Conservation (phyloP, 2,113 vertebrate genomes). For the Hypomesus transpacificus region DNA sequence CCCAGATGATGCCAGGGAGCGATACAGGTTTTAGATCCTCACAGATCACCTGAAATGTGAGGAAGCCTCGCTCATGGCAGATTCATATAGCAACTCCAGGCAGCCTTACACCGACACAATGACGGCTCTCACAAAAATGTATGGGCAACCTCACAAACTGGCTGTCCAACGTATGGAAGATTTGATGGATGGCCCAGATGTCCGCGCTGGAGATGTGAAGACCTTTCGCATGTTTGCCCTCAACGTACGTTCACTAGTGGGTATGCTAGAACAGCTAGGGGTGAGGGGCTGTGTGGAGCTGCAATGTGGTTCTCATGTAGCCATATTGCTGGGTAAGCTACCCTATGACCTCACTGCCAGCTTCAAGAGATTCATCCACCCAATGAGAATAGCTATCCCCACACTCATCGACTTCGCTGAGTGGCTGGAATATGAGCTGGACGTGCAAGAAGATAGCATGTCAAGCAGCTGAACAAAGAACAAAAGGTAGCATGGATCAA, state of each 20-base stretch:
- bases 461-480: too few relatives aligned
- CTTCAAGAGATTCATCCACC: background rate
- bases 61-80: background rate
- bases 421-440: slow-evolving; percentile 12
- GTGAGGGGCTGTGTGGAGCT: background rate
- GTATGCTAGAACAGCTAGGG: slow-evolving; percentile 1
- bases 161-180: background rate
- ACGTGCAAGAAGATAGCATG: slow-evolving; percentile 2
- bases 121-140: background rate
- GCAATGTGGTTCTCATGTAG: slow-evolving; percentile 10
- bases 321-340: background rate
- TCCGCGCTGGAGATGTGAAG: background rate
- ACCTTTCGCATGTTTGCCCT: background rate
- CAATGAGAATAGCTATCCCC: background rate
- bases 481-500: background rate
- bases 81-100: slow-evolving; percentile 1
- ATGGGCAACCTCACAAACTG: slow-evolving; percentile 5
- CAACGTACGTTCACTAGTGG: background rate
- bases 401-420: slow-evolving; percentile 5
- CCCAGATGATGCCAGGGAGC: background rate
- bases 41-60: background rate
- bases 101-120: slow-evolving; percentile 2
- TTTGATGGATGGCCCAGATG: background rate
- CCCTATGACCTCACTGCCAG: background rate
- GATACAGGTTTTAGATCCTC: slow-evolving; percentile 10